Base-by-base conservation (phyloP, 2,888 invertebrate genomes). In the Trissoscelio sp. region DNA sequence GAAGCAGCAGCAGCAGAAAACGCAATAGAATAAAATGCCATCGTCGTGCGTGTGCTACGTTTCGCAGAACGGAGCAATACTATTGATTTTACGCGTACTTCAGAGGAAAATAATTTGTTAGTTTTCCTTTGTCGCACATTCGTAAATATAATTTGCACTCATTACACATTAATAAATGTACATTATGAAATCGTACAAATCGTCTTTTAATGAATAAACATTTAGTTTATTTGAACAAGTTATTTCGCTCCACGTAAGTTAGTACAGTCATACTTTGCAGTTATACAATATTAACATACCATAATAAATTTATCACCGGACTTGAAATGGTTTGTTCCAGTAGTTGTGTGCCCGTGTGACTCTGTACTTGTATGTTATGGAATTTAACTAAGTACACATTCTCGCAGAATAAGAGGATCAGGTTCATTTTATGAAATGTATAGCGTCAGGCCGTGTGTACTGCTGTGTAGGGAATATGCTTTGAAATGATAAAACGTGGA, bases 321-420 rank as follows among this genome's bases (percentile, higher is more conserved):
- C 79, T 44, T 62, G 64, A 70, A 70, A 58, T 72, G 62, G 57
- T 66, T 53, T 58, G 57, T 66, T 46, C 18, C 11, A 57, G 74
- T 28, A 62, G 60, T 69, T 46, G 31, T 46, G 37, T 39, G 53
- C 39, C 12, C 24, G 28, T 57, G 55, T 73, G 22, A n/a, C n/a
- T 46, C 3, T 51, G 60, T 74, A 14, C 55, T 22, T 70, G 67
- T 70, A 48, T 77, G 37, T 55, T 53, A 60, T 46, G 62, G 67
- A 75, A 77, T 81, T 79, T 70, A 73, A 73, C 66, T 60, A 67
- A 79, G 73, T 73, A 79, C 62, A 79, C 57, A 55, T 67, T 73
- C 55, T 67, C 73, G 53, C 79, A 20, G 46, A 79, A 69, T 79
- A 79, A 79, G 73, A 66, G 79, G 79, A 79, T 73, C 73, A 67